Percentiles rank a stretch among this genome's conserved stretches.
Evolutionary conservation across 92 coral and sea anemone genomes (phyloP).

Genomic region (Zoanthus solanderi): DNA sequence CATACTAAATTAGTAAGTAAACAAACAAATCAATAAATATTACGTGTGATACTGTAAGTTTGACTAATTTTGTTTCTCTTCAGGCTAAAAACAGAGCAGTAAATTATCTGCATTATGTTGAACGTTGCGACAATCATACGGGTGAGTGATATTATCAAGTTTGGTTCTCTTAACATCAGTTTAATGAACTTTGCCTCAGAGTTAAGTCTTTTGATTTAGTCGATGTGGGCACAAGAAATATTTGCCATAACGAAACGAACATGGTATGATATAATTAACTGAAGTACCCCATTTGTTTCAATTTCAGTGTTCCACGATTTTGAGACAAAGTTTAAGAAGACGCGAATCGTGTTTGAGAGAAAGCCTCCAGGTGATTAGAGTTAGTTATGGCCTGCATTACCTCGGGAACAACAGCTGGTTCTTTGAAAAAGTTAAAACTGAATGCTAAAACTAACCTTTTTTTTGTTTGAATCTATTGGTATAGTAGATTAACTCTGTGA

Average conservation of each 20-base stretch:
- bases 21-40: background rate
- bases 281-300: background rate
- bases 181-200: background rate
- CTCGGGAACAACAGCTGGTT: background rate
- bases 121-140: conserved; percentile 95
- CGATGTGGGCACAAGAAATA: too few species aligned
- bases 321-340: conserved; percentile 85
- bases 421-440: too few species aligned
- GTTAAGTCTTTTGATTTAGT: background rate
- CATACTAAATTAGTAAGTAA: too few species aligned
- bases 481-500: too few species aligned
- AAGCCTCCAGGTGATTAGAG: conserved; percentile 82
- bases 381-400: background rate
- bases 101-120: conserved; percentile 86
- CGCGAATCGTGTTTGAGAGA: conserved; percentile 82
- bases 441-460: too few species aligned
- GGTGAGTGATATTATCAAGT: conserved; percentile 55
- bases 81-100: conserved; percentile 96
- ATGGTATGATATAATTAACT: background rate
- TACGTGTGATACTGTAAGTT: background rate
- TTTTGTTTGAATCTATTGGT: too few species aligned
- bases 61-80: background rate
- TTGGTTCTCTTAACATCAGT: background rate
- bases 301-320: conserved; percentile 86
- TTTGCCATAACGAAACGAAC: too few species aligned